Evolutionary conservation across 2,113 vertebrate genomes (phyloP), one percentile per base, ranked within the genome.

Genomic region (Macaca mulatta): DNA sequence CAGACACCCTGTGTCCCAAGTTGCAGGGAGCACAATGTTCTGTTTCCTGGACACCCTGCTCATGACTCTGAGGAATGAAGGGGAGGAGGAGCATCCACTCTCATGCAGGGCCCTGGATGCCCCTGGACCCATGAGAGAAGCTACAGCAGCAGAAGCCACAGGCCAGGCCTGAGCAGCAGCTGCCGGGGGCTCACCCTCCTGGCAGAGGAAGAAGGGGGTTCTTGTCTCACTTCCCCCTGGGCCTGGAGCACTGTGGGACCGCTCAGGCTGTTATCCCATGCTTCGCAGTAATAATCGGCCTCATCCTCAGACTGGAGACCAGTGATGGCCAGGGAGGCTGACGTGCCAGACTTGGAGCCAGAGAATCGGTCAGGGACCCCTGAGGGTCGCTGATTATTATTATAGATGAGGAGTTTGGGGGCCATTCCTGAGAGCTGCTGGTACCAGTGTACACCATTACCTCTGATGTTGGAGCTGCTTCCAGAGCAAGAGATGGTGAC

Each of bases 281-380:
- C 12, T 69, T 7, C 2, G 6, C 88, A 94, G 48, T 43, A 38
- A 77, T 82, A 88, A 3, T 22, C 25, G 7, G 35, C 70, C 78
- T 94, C 70, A 0, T 79, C 59, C 22, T 70, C 89, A 8, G 35
- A 0, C 78, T 11, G 83, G 11, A 89, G 93, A 3, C 1, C 43
- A 20, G 2, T 6, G 70, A 95, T 74, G 59, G 22, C 11, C 57
- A 93, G 77, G 3, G 57, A 10, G 32, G 2, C 48, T 1, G 23
- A 67, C 2, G 8, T 67, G 5, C 35, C 40, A 17, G 80, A 50
- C 0, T 0, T 0, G 2, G 89, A 94, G 6, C 57, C 48, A 0
- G 90, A 96, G 94, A 97, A 95, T 9, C 18, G 2, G 0, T 59
- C 79, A 50, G 94, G 86, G 61, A 80, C 84, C 59, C 0, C 85